Base-by-base conservation (phyloP, 2,797 vertebrate genomes). In the Salmo trutta region DNA sequence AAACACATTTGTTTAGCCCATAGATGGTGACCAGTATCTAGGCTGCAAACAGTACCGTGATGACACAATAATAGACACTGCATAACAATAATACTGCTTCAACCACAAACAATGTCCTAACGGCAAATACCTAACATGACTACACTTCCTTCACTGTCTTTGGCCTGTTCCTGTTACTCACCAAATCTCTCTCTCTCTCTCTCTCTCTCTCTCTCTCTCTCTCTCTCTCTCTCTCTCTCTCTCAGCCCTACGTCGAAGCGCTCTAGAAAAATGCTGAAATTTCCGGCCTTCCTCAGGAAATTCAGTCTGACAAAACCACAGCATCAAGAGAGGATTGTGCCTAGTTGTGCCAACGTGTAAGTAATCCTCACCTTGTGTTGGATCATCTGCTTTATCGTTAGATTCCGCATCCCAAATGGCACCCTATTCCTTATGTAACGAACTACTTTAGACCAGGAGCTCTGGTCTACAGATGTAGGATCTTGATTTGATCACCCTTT, bases 331-430 rank as follows among this genome's bases (percentile, higher is more conserved):
- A 91, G 78, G 33, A 93, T 94, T 5, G 74, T 94, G 5, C 88
- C 93, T 0, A 81, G 82, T 56, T 68, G 66, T 33, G 91, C 87
- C 56, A 94, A 90, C 6, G 90, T 95, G 94, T 95, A 84, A 88
- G 93, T 90, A 33, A 47, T 51, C 10, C 4, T 56, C 8, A 73
- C 74, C 77, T 53, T 14, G 10, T 19, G 17, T 59, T 51, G 17
- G 4, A 67, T 0, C 8, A 5, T 62, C 51, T 27, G 21, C 36
- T 52, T 71, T 47, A 6, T 19, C 4, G 27, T 62, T 75, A 3
- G 41, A 5, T 0, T 1, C 0, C 7, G 6, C 36, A 1, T 41
- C 36, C 41, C 41, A 47, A 47, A 47, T 47, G 41, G 41, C 10
- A 47, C 41, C 41, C 41, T 47, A 47, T 47, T 47, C 41, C 41